phyloP scores from a whole-genome alignment of 2,113 vertebrate genomes.

The Platichthys flesus region DNA sequence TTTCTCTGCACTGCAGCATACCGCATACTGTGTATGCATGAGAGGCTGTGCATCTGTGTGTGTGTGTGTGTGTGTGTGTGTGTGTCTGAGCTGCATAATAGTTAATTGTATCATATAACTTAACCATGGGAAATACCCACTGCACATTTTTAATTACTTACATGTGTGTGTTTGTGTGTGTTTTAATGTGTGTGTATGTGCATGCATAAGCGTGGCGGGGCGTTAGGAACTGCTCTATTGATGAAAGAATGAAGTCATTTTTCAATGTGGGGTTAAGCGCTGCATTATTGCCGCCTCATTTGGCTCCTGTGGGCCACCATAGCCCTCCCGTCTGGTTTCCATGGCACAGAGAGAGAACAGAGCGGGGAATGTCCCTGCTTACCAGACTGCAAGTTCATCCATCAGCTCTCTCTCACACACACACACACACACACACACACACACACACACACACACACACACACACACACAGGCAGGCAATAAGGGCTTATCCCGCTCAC shows the following conservation, averaged over 20 bases:
- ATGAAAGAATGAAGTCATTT: constrained; percentile 86
- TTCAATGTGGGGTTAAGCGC: constrained; percentile 82
- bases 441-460: background rate
- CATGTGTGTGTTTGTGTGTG: constrained; percentile 11
- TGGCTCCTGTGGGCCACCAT: constrained; percentile 85
- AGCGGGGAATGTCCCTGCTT: constrained; percentile 82
- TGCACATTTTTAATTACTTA: constrained; percentile 56
- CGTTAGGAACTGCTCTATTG: constrained; percentile 81
- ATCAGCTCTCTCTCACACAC: constrained; percentile 56
- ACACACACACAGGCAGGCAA: constrained; percentile 51
- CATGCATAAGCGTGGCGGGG: constrained; percentile 78
- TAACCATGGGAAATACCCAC: constrained; percentile 67
- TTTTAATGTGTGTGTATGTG: constrained; percentile 42
- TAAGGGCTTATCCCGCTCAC: constrained; percentile 67
- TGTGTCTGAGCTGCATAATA: constrained; percentile 35
- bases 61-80: constrained; percentile 26
- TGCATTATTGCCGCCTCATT: constrained; percentile 87
- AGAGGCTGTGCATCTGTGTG: constrained; percentile 45
- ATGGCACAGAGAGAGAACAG: constrained; percentile 81
- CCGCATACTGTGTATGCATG: constrained; percentile 57
- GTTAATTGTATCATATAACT: constrained; percentile 62
- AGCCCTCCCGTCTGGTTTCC: constrained; percentile 83
- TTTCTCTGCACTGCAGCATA: constrained; percentile 65
- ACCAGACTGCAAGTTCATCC: constrained; percentile 79
- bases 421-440: background rate